Percentiles rank a stretch among this genome's conserved stretches.
phyloP scores from a whole-genome alignment of 2,797 vertebrate genomes.

The Lacerta agilis region DNA sequence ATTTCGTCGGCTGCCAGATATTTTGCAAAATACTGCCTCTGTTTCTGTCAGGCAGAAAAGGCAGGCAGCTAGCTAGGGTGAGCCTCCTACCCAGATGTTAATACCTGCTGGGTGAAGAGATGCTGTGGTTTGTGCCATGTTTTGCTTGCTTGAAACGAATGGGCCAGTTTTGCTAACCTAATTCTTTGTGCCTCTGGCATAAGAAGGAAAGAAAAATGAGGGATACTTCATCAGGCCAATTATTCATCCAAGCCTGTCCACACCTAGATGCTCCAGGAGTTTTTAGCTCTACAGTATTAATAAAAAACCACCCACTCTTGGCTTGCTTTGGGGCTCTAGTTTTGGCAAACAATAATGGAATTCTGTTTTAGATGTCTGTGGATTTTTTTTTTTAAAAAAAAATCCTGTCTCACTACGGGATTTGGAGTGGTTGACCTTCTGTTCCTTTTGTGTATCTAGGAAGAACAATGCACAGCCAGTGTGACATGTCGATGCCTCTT shows the following conservation, averaged over 20 bases:
- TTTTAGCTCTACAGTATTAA: neutral
- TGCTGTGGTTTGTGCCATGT: neutral
- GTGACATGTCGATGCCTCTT: neutral
- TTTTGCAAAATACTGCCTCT: neutral
- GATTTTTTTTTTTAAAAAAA: neutral
- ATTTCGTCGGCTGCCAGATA: neutral
- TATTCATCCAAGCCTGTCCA: neutral
- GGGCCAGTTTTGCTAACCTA: neutral
- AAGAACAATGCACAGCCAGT: conserved; percentile 7
- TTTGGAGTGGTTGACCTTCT: conserved; percentile 2
- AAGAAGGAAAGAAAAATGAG: neutral
- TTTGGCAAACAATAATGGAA: neutral
- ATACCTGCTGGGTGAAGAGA: neutral
- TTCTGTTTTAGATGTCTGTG: conserved; percentile 6
- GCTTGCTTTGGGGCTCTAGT: neutral
- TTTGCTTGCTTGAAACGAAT: neutral
- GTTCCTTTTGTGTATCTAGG: neutral
- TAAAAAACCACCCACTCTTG: neutral
- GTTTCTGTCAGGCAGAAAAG: neutral
- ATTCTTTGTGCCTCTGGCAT: neutral
- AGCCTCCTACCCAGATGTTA: neutral
- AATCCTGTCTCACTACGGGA: neutral
- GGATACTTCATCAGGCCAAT: neutral
- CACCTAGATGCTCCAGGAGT: neutral
- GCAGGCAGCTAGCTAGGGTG: neutral